Conservation (phyloP, 1,140 invertebrate species). For the Drosophila hydei region DNA sequence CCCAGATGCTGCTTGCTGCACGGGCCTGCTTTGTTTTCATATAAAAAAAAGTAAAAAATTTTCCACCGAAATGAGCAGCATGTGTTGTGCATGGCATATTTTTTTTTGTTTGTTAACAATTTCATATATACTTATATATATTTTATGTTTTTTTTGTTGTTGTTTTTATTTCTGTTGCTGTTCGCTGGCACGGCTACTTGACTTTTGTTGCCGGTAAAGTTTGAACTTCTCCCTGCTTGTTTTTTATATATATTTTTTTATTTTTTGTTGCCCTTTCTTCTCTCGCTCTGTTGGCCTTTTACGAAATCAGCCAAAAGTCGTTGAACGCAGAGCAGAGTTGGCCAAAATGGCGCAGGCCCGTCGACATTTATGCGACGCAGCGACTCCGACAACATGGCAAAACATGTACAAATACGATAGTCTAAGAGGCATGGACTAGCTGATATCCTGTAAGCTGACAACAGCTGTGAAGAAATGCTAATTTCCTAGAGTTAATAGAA, state of each 20-base stretch:
- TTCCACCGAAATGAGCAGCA: slow-evolving; percentile 75
- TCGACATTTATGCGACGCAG: slow-evolving; percentile 54
- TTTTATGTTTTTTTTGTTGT: slow-evolving; percentile 15
- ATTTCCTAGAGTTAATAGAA: no score
- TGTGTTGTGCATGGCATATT: slow-evolving; percentile 65
- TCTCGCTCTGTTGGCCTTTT: slow-evolving; percentile 71
- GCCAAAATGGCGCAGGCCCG: slow-evolving; percentile 44
- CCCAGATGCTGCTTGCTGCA: slow-evolving; percentile 3
- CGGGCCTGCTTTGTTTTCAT: slow-evolving; percentile 35
- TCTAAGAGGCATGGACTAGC: not conserved
- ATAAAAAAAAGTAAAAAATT: slow-evolving; percentile 32
- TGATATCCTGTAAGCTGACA: not conserved
- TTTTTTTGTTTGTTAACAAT: slow-evolving; percentile 21
- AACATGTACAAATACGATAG: not conserved
- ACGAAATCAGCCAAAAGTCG: slow-evolving; percentile 78
- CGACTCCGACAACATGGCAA: slow-evolving; percentile 9
- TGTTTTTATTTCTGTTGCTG: slow-evolving; percentile 25
- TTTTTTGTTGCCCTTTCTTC: slow-evolving; percentile 24
- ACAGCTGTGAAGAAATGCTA: no score
- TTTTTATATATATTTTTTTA: slow-evolving; percentile 15
- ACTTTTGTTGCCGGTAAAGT: slow-evolving; percentile 54
- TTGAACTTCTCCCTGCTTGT: slow-evolving; percentile 35
- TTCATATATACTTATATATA: slow-evolving; percentile 11
- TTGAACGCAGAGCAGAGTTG: slow-evolving; percentile 58
- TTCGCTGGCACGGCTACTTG: slow-evolving; percentile 52